Conservation (phyloP, 1,140 invertebrate species). For the Venturia canescens region DNA sequence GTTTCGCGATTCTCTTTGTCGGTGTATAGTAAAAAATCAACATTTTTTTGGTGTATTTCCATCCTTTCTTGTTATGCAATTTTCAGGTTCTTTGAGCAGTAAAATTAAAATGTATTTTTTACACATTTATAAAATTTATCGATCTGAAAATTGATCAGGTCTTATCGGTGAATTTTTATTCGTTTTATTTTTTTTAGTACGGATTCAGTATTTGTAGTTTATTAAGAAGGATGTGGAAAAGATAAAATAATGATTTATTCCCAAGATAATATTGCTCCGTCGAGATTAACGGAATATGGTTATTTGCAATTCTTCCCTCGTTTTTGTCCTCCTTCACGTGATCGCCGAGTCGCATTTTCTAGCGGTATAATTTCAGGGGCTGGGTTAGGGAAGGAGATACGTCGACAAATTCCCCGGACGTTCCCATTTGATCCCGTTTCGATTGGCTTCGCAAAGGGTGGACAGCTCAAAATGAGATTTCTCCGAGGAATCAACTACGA, state of each 20-base stretch:
- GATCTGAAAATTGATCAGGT: too few relatives aligned
- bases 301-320: conserved; percentile 3
- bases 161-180: too few relatives aligned
- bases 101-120: too few relatives aligned
- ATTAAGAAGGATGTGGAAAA: too few relatives aligned
- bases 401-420: neutral
- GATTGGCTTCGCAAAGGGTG: neutral
- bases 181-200: too few relatives aligned
- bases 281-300: neutral
- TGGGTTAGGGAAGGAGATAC: neutral
- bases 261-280: neutral
- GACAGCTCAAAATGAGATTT: conserved; percentile 4
- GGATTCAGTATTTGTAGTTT: too few relatives aligned
- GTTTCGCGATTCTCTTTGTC: too few relatives aligned
- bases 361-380: neutral
- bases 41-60: too few relatives aligned
- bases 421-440: neutral
- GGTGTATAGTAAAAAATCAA: too few relatives aligned
- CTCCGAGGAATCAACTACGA: neutral
- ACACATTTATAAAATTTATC: too few relatives aligned
- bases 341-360: neutral
- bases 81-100: too few relatives aligned
- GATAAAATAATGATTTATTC: neutral
- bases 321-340: neutral
- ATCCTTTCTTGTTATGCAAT: too few relatives aligned